phyloP scores from a whole-genome alignment of 2,888 invertebrate genomes.

The Pyrocoelia pectoralis region DNA sequence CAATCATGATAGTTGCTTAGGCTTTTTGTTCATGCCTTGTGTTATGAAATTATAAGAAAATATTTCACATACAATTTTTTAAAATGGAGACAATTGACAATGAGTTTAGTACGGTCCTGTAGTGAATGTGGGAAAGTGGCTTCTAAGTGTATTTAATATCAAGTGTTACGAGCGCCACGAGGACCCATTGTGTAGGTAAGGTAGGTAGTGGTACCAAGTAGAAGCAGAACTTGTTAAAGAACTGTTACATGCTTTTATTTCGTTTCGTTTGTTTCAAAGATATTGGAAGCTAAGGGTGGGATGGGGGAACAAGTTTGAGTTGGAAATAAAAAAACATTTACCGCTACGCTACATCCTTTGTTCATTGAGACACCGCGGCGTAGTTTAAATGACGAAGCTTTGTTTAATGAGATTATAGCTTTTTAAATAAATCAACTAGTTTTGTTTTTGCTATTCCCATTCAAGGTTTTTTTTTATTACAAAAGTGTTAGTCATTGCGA shows the following conservation, averaged over 20 bases:
- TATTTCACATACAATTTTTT: no score
- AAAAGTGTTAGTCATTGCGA: conserved; percentile 5
- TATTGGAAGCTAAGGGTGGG: conserved; percentile 22
- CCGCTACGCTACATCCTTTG: conserved; percentile 32
- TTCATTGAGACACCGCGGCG: conserved; percentile 21
- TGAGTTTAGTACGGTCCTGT: conserved; percentile 22
- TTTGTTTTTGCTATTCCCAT: neutral
- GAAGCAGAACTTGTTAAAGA: conserved; percentile 32
- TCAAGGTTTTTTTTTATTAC: neutral
- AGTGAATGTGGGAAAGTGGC: conserved; percentile 23
- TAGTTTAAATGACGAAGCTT: conserved; percentile 15
- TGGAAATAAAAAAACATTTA: conserved; percentile 23
- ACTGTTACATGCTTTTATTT: conserved; percentile 35
- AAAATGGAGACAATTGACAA: no score
- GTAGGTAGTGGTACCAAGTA: conserved; percentile 15
- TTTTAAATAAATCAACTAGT: neutral
- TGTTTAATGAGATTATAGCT: conserved; percentile 3
- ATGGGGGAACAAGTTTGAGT: conserved; percentile 27
- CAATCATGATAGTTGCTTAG: no score
- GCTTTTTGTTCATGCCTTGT: no score
- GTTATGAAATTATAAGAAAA: no score
- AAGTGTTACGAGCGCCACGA: conserved; percentile 28
- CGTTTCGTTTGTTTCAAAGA: conserved; percentile 21
- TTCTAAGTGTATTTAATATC: conserved; percentile 5
- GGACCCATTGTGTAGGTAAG: conserved; percentile 22